Percentiles rank a stretch among this genome's conserved stretches.
Conservation (phyloP, 2,113 vertebrate genomes). For the Sylvietta virens region DNA sequence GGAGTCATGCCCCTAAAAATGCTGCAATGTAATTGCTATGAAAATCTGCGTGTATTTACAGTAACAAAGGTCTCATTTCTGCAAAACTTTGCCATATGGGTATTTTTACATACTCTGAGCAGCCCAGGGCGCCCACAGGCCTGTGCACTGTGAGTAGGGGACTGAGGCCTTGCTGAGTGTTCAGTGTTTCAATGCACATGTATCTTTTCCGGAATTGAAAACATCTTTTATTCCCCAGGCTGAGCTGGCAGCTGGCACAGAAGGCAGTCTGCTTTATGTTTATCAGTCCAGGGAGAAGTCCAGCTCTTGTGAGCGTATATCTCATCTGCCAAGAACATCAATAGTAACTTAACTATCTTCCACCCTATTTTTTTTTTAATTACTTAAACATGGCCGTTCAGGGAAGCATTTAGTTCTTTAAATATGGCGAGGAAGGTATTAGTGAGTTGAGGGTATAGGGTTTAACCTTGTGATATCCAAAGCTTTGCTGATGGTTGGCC, state of each 20-base stretch:
- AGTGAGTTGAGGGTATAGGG: not conserved
- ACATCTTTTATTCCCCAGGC: conserved; percentile 13
- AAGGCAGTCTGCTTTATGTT: conserved; percentile 13
- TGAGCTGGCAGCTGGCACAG: conserved; percentile 16
- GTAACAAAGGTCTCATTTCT: not conserved
- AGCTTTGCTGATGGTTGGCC: rapidly evolving
- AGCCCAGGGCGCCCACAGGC: not conserved
- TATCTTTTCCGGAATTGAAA: not conserved
- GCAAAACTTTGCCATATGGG: not conserved
- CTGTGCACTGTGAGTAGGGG: not conserved
- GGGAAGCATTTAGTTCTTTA: not conserved
- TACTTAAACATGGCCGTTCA: not conserved
- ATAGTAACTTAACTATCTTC: not conserved
- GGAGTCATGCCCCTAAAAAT: not conserved
- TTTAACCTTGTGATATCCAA: not conserved
- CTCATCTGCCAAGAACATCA: not conserved
- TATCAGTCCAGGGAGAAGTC: not conserved
- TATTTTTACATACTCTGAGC: not conserved
- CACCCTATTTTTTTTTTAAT: not conserved
- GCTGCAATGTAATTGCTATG: not conserved
- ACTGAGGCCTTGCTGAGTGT: not conserved
- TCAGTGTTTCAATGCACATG: not conserved
- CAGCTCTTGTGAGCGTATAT: not conserved
- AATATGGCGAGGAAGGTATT: not conserved
- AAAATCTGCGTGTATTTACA: not conserved